Evolutionary conservation across 2,113 vertebrate species (phyloP), one percentile per base, ranked within the genome.

Genomic region (Rhynchomys soricoides): DNA sequence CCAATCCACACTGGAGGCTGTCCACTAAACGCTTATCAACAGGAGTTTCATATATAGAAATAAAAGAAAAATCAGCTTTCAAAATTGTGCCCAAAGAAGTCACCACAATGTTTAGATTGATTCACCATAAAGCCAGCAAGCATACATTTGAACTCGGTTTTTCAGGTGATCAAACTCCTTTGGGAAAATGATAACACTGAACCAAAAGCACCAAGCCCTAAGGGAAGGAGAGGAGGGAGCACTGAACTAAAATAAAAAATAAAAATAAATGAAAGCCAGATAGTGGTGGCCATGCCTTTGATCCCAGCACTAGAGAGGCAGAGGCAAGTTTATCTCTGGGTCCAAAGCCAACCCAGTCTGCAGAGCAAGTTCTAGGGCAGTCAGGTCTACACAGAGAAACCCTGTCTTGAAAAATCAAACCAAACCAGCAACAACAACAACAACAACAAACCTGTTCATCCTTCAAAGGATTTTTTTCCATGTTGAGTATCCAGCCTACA

Each of bases 121-220:
- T 87, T 95, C 90, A 96, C 57, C 48, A 88, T 90, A 92, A 70
- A 87, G 79, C 37, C 57, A 91, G 94, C 77, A 92, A 94, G 92
- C 40, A 57, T 85, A 66, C 94, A 95, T 92, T 59, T 79, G 92
- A 94, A 70, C 59, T 15, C 66, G 68, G 50, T 90, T 96, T 96
- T 89, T 94, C 75, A 87, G 90, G 68, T 57, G 22, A 78, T 95
- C 73, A 94, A 19, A 50, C 37, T 12, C 78, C 73, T 75, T 31
- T 77, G 26, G 85, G 97, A 73, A 96, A 91, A 89, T 26, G 70
- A 95, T 91, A 96, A 94, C 70, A 45, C 13, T 86, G 59, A 94
- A 71, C 87, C 24, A 90, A 95, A 96, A 90, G n/a, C 88, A 71
- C 55, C 16, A 50, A 74, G 24, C 5, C 6, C 81, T 82, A 83